Conservation (phyloP, 2,113 vertebrate genomes). For the Callipepla squamata region DNA sequence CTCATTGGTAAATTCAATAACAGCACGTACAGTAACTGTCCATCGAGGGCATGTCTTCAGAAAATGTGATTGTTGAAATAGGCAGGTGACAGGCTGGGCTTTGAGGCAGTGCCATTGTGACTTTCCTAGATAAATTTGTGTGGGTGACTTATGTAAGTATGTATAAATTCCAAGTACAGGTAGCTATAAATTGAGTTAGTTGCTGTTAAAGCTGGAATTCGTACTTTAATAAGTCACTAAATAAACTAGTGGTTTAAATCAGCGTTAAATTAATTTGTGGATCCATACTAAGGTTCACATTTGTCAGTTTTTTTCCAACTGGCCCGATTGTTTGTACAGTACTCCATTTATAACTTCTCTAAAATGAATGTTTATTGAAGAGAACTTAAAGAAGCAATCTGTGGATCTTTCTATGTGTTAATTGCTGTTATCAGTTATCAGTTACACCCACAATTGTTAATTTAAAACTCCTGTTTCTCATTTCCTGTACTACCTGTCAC, state of each 20-base stretch:
- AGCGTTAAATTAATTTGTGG: not conserved
- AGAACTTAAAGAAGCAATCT: not conserved
- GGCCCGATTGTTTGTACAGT: not conserved
- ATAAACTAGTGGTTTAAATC: not conserved
- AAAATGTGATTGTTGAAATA: not conserved
- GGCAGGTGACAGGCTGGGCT: not conserved
- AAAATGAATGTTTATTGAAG: not conserved
- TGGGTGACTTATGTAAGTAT: not conserved
- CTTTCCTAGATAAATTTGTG: not conserved
- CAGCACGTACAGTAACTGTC: not conserved
- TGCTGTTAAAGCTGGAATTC: not conserved
- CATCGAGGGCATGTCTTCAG: not conserved
- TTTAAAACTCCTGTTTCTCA: not conserved
- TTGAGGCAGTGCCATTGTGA: not conserved
- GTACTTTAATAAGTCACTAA: not conserved
- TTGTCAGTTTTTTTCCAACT: accelerated
- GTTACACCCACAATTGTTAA: not conserved
- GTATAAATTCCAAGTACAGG: not conserved
- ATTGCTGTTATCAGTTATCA: accelerated
- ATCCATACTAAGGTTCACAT: not conserved
- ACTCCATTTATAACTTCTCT: not conserved
- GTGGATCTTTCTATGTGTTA: not conserved
- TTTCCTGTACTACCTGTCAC: not conserved
- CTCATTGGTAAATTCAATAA: accelerated
- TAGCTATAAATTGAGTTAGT: not conserved